A percentile compares a stretch with the other conserved stretches of the same genome.
Evolutionary conservation across 2,888 invertebrate species (phyloP).

Genomic region (Drosophila basisetae): DNA sequence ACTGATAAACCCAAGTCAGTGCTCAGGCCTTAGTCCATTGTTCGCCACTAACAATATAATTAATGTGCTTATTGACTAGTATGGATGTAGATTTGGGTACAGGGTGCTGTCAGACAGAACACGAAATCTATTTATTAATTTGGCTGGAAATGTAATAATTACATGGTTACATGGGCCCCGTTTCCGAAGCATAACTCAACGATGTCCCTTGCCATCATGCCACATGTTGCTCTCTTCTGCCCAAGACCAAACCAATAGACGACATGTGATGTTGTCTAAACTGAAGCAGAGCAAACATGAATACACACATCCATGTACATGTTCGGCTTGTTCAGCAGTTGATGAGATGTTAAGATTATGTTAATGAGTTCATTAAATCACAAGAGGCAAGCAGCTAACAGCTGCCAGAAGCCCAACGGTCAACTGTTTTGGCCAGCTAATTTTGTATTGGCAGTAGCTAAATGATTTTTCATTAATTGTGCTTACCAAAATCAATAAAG

Average conservation of each 20-base stretch:
- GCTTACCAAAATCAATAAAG: background rate
- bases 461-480: conserved; percentile 39
- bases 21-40: conserved; percentile 19
- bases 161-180: conserved; percentile 68
- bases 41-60: conserved; percentile 31
- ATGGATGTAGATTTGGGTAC: background rate
- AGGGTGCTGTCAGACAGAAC: conserved; percentile 6
- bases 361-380: conserved; percentile 79
- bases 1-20: background rate
- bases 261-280: conserved; percentile 39
- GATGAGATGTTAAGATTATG: conserved; percentile 78
- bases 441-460: conserved; percentile 37
- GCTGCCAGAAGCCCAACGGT: background rate
- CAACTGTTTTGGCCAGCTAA: background rate
- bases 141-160: conserved; percentile 71
- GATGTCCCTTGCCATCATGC: conserved; percentile 41
- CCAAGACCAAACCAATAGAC: conserved; percentile 12
- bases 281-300: conserved; percentile 7
- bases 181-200: conserved; percentile 69
- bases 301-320: conserved; percentile 10
- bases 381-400: conserved; percentile 51
- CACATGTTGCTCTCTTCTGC: conserved; percentile 60
- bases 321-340: conserved; percentile 61
- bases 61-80: conserved; percentile 34
- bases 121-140: conserved; percentile 65